Evolutionary conservation across 2,888 invertebrate genomes (phyloP).

Genomic region (Isoperla grammatica): DNA sequence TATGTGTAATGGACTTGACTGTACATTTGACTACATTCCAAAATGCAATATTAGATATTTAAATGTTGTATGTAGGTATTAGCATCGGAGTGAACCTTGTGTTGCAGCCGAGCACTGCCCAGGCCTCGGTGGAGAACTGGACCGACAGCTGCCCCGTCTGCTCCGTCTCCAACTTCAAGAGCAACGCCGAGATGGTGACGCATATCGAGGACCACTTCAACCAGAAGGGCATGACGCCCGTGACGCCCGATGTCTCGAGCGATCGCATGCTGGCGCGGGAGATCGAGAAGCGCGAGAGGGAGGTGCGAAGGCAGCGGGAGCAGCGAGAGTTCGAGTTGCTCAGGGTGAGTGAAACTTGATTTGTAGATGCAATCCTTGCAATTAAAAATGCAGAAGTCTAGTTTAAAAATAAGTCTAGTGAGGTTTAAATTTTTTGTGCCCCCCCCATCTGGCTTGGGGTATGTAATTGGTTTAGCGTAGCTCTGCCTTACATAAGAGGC

Average conservation of each 20-base stretch:
- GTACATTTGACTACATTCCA: too few species aligned
- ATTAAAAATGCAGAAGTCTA: too few species aligned
- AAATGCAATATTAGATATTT: too few species aligned
- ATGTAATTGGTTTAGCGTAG: too few species aligned
- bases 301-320: conserved; percentile 66
- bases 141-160: conserved; percentile 46
- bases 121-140: conserved; percentile 38
- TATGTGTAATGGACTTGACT: too few species aligned
- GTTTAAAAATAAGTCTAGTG: too few species aligned
- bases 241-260: conserved; percentile 44
- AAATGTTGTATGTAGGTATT: too few species aligned
- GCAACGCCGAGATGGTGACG: conserved; percentile 52
- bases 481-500: too few species aligned
- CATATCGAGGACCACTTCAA: conserved; percentile 81
- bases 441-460: too few species aligned
- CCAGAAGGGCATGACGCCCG: conserved; percentile 44
- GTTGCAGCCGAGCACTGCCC: conserved; percentile 27
- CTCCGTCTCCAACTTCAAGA: conserved; percentile 43
- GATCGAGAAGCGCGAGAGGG: conserved; percentile 53
- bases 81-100: too few species aligned
- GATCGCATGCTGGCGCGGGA: conserved; percentile 51
- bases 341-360: conserved; percentile 45
- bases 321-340: conserved; percentile 76
- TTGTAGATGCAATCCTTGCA: too few species aligned
- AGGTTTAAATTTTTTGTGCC: too few species aligned